Evolutionary conservation across 2,888 invertebrate genomes (phyloP), one percentile per base, ranked within the genome.

Genomic region (Chaitophorus viminalis): DNA sequence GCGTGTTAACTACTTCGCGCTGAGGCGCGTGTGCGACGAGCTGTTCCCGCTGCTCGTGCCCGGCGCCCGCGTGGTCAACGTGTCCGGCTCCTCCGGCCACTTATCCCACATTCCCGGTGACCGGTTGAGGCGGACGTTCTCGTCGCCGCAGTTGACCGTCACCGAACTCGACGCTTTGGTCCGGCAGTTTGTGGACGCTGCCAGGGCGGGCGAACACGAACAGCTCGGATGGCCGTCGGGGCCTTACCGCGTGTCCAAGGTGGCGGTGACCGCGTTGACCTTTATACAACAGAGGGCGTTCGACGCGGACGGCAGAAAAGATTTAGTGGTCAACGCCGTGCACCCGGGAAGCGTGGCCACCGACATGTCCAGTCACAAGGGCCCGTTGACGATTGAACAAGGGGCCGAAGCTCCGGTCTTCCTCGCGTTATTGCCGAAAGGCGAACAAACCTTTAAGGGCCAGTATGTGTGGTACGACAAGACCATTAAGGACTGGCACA

Each of bases 281-380:
- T 92, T 93, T 88, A 93, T 96, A 89, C 95, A 95, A 89, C 95
- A 96, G 90, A 92, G 93, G 88, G 90, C 93, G 68, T 92, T 95
- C 25, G 89, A 84, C 25, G 39, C 2, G 8, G 83, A 76, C 14
- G 29, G 39, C 17, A 90, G 92, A 0, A 93, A 93, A 91, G 94
- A 95, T 90, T 93, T 96, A 86, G 93, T 93, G 89, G 93, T 95
- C 21, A 96, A 96, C 91, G 92, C 94, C 5, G 94, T 94, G 3
- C 94, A 95, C 91, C 96, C 96, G 0, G 96, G 96, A 0, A 95
- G 94, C 91, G 95, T 96, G 0, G 93, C 93, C 90, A 96, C 96
- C 0, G 96, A 96, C 90, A 95, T 96, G 95, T 92, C 94, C 0
- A 94, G 94, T 46, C 94, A 95, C 90, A 93, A 93, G 90, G 96